phyloP scores from a whole-genome alignment of 2,888 invertebrate genomes.

The Cerceris rybyensis region DNA sequence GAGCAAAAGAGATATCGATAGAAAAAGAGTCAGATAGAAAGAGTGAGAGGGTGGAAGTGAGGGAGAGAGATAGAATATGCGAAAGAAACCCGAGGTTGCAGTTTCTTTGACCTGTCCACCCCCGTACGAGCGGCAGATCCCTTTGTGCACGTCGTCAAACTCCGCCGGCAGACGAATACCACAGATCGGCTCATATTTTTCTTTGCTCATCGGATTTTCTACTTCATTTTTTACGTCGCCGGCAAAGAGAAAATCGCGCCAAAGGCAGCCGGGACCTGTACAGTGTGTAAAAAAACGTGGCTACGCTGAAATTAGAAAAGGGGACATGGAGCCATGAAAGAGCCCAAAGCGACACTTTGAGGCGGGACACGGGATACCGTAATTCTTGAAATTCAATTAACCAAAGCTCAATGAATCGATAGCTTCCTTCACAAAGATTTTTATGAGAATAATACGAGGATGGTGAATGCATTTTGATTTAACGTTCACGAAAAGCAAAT shows the following conservation, averaged over 20 bases:
- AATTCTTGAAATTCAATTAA: no score
- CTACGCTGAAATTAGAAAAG: neutral
- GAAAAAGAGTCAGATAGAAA: no score
- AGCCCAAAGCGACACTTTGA: no score
- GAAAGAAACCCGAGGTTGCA: slow-evolving; percentile 49
- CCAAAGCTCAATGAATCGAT: no score
- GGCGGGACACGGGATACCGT: no score
- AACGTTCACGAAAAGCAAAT: no score
- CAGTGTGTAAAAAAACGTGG: neutral
- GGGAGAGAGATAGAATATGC: slow-evolving; percentile 11
- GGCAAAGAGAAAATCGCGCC: neutral
- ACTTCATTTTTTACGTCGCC: slow-evolving; percentile 6
- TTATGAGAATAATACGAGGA: no score
- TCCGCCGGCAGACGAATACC: slow-evolving; percentile 9
- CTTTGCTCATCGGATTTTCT: slow-evolving; percentile 9
- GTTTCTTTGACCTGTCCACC: slow-evolving; percentile 70
- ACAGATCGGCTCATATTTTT: slow-evolving; percentile 12
- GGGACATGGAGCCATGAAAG: neutral
- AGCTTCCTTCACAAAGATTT: no score
- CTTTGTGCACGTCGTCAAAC: slow-evolving; percentile 30
- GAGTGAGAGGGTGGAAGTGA: neutral
- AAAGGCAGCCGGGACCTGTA: neutral
- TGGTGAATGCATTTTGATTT: no score
- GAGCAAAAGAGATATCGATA: no score
- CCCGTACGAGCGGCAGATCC: slow-evolving; percentile 45